Conservation (phyloP, 2,113 vertebrate genomes). For the Mus pahari region DNA sequence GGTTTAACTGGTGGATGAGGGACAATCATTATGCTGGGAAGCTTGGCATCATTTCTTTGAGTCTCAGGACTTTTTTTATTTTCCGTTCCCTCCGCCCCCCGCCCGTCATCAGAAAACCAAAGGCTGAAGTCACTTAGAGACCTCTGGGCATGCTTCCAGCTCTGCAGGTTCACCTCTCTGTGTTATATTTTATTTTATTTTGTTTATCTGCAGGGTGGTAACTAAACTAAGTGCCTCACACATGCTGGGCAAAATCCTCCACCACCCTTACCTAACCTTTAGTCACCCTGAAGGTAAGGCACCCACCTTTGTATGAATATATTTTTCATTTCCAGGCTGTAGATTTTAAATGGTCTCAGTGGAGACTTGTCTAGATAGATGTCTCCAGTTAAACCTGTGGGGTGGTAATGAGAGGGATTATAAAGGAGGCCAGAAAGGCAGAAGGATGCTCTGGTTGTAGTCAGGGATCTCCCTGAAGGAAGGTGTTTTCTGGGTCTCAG, state of each 20-base stretch:
- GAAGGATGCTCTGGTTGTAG: not conserved
- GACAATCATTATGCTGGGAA: not conserved
- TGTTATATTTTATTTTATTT: not conserved
- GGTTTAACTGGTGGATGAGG: no score
- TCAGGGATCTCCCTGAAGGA: not conserved
- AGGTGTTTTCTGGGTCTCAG: not conserved
- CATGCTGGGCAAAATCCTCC: not conserved
- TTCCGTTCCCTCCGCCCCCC: no score
- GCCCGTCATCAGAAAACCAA: not conserved
- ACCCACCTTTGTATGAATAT: conserved; percentile 84
- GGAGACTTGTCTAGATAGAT: conserved; percentile 85
- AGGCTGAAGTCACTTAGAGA: not conserved
- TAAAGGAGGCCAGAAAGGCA: not conserved
- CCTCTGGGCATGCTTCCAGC: not conserved
- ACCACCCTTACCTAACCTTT: no score
- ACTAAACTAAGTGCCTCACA: not conserved
- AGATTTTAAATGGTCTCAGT: conserved; percentile 88
- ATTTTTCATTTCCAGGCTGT: conserved; percentile 87
- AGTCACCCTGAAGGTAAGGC: not conserved
- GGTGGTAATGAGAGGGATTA: conserved; percentile 34
- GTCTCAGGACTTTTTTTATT: not conserved
- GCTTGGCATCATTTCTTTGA: not conserved
- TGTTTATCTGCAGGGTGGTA: not conserved
- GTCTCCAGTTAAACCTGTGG: conserved; percentile 86
- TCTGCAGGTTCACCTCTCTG: no score